Conservation (phyloP, 2,888 invertebrate genomes). For the Nematopogon swammerdamellus region DNA sequence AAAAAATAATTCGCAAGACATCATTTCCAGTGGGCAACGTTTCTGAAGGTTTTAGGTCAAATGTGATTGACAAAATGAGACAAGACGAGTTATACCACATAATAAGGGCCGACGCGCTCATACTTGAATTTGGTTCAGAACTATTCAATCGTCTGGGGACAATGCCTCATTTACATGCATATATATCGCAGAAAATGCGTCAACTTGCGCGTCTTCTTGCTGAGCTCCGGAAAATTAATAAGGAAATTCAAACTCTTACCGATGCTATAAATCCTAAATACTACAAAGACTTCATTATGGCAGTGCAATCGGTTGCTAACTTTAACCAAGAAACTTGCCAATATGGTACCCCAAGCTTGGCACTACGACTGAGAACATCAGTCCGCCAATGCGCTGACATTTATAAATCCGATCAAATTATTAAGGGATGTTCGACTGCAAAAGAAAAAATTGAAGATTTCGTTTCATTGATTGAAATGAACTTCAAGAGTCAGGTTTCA, state of each 20-base stretch:
- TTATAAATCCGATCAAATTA: conserved; percentile 1
- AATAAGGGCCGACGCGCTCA: neutral
- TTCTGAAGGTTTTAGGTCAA: no score
- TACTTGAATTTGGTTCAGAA: neutral
- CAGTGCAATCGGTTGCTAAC: conserved; percentile 3
- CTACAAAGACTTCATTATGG: conserved; percentile 3
- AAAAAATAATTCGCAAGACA: no score
- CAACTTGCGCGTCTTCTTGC: conserved; percentile 3
- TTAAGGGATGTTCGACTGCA: neutral
- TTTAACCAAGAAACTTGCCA: conserved; percentile 1
- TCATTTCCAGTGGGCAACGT: no score
- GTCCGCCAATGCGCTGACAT: conserved; percentile 2
- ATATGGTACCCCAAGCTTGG: conserved; percentile 3
- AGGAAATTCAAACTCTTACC: conserved; percentile 2
- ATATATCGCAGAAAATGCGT: conserved; percentile 2
- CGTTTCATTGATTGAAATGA: neutral
- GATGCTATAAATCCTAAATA: conserved; percentile 4
- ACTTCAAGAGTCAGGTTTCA: conserved; percentile 2
- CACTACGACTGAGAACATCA: conserved; percentile 2
- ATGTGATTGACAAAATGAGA: neutral
- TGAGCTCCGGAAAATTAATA: conserved; percentile 1
- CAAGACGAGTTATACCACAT: no score
- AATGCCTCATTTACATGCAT: conserved; percentile 2
- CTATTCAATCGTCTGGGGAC: neutral
- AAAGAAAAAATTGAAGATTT: conserved; percentile 3